Evolutionary conservation across 1,140 invertebrate genomes (phyloP), one percentile per base, ranked within the genome.

Genomic region (Whitmania pigra): DNA sequence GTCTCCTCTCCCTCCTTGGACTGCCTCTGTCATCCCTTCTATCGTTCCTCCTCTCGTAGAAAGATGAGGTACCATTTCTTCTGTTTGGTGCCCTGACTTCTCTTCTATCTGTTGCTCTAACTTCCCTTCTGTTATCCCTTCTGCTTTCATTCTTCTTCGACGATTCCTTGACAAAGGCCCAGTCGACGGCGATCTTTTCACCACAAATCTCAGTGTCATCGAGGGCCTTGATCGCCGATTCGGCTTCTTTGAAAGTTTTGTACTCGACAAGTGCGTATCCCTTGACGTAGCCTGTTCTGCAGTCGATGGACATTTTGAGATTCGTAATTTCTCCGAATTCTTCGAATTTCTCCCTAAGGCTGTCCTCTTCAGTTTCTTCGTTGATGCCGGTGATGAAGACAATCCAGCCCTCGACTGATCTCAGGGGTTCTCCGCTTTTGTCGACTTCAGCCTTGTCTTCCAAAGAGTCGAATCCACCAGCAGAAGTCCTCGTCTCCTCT

Each of bases 271-370:
- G 84, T 31, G 94, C 93, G 83, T 98, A 98, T 22, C 94, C 88
- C 85, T 97, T 97, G 0, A 97, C 83, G 83, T 96, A 99, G 2
- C 95, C 95, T n/a, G 95, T 99, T 73, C 94, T 86, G 76, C 94
- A 85, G 81, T 99, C 95, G 57, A 98, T 85, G 84, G 98, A 97
- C 31, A 98, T 85, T 81, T 96, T 92, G 55, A 98, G 87, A 83
- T 98, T 98, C 82, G 97, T 97, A 15, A 99, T 97, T 77, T 93
- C 90, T 22, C 94, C 95, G 85, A 82, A 91, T 78, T 97, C 94
- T 53, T 91, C 91, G 84, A 98, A 97, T 78, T 93, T 93, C 72
- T 97, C 93, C 82, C 91, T 89, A 73, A 98, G 89, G 81, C 97
- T 94, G 79, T 98, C 95, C 83, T 97, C 94, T 76, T 94, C 91